Evolutionary conservation across 1,140 invertebrate species (phyloP), one percentile per base, ranked within the genome.

Genomic region (Nasonia longicornis): DNA sequence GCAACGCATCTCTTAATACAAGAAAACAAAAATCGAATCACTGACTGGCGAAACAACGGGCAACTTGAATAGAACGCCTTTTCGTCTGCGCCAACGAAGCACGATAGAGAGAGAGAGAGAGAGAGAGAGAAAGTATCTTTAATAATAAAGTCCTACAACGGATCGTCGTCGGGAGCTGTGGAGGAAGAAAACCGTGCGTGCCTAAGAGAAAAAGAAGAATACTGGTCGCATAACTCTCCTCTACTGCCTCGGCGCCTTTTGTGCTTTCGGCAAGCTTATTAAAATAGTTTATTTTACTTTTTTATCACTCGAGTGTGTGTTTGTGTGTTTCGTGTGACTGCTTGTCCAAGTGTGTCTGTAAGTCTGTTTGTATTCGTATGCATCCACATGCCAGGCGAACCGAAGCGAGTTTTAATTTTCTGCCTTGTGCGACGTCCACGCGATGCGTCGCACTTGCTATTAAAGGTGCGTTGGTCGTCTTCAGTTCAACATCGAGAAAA

Each of bases 211-310:
- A 77, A 35, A 82, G 74, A 83, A 78, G 45, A 73, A 83, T 81
- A 82, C 72, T 81, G 78, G 67, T 83, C 72, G 77, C 80, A 83
- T 72, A 14, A 82, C 63, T 78, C 69, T 70, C 64, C 70, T 83
- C 58, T 77, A 77, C 76, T 79, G 73, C 67, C 70, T 81, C 67
- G 58, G 70, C 77, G 76, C 14, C 52, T 58, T 80, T 86, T 82
- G 74, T 83, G 79, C 84, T 86, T 77, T 84, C 78, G 81, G 80
- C 83, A 84, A 82, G 78, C 80, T 80, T 83, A 80, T 80, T 83
- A 75, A 83, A 83, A 83, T 84, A 82, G 67, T 73, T 83, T 78
- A 77, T 77, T 77, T 77, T 77, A 63, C 16, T 26, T 75, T 80
- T 81, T 81, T 81, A 81, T 81, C 74, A 77, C 69, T 81, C 63